phyloP scores from a whole-genome alignment of 2,888 invertebrate genomes.

The Plagiodera versicolora region DNA sequence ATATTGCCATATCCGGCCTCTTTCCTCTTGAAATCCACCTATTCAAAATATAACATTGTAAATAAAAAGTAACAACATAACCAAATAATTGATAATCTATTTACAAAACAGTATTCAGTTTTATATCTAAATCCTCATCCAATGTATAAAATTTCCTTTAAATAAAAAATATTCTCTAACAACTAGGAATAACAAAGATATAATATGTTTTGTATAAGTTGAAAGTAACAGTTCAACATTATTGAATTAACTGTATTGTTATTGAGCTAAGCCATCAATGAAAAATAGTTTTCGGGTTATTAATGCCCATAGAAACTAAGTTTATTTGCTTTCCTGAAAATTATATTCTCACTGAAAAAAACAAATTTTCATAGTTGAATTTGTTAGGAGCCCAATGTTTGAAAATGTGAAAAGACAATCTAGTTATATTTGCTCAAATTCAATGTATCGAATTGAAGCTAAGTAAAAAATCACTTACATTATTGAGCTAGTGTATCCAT shows the following conservation, averaged over 20 bases:
- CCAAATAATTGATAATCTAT: slow-evolving; percentile 15
- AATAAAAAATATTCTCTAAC: neutral
- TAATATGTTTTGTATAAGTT: neutral
- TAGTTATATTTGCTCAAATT: neutral
- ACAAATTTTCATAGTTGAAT: too few species aligned
- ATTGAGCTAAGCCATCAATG: too few species aligned
- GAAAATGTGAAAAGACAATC: too few species aligned
- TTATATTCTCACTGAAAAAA: too few species aligned
- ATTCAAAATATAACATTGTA: slow-evolving; percentile 28
- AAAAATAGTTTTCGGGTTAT: too few species aligned
- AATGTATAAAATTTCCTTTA: slow-evolving; percentile 4
- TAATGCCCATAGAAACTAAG: too few species aligned
- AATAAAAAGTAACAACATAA: slow-evolving; percentile 26
- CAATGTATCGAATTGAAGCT: neutral
- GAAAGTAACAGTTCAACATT: slow-evolving; percentile 8
- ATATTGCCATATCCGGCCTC: slow-evolving; percentile 55
- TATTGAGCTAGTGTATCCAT: slow-evolving; percentile 25
- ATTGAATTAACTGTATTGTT: too few species aligned
- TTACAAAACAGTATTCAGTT: neutral
- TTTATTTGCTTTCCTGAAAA: too few species aligned
- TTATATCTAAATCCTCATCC: neutral
- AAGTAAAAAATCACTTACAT: slow-evolving; percentile 5
- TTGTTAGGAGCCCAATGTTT: too few species aligned
- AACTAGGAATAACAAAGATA: neutral
- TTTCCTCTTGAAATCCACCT: slow-evolving; percentile 27